Evolutionary conservation across 2,888 invertebrate species (phyloP).

Genomic region (Villa cingulata): DNA sequence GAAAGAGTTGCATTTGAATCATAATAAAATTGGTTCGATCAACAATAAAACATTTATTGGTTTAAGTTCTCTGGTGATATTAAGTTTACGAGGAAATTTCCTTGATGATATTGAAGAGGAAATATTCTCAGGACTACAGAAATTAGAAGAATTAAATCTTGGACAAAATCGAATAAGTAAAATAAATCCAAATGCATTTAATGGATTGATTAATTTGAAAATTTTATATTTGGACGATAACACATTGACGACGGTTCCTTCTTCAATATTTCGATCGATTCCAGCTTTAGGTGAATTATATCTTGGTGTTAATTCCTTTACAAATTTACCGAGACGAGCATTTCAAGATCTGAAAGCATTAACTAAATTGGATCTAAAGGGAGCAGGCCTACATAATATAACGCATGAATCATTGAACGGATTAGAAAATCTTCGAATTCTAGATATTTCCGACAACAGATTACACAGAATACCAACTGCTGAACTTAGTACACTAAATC

Average conservation of each 20-base stretch:
- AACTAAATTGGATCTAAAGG: constrained; percentile 62
- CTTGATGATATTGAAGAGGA: constrained; percentile 63
- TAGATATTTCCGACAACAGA: constrained; percentile 70
- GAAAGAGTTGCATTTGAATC: constrained; percentile 67
- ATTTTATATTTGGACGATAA: constrained; percentile 80
- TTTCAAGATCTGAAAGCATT: constrained; percentile 64
- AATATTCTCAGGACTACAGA: constrained; percentile 57
- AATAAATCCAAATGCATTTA: constrained; percentile 64
- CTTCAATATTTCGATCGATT: constrained; percentile 54
- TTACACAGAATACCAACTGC: constrained; percentile 60
- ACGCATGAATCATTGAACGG: constrained; percentile 64
- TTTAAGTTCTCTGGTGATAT: constrained; percentile 59
- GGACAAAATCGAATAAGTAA: constrained; percentile 73
- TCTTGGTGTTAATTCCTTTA: constrained; percentile 70
- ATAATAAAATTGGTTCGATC: constrained; percentile 71
- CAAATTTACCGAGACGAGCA: constrained; percentile 58
- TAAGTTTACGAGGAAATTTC: constrained; percentile 70
- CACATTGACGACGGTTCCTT: constrained; percentile 62
- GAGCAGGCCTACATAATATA: constrained; percentile 67
- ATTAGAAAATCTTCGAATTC: constrained; percentile 55
- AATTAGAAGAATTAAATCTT: constrained; percentile 71
- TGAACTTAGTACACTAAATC: constrained; percentile 53
- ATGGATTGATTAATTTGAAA: constrained; percentile 59
- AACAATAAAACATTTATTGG: constrained; percentile 70
- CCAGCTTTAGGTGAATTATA: constrained; percentile 71